These are phyloP conservation scores for Chaitophorus viminalis DNA, from an alignment of 2,888 invertebrate genomes.

Conservation along the genomic window DNA sequence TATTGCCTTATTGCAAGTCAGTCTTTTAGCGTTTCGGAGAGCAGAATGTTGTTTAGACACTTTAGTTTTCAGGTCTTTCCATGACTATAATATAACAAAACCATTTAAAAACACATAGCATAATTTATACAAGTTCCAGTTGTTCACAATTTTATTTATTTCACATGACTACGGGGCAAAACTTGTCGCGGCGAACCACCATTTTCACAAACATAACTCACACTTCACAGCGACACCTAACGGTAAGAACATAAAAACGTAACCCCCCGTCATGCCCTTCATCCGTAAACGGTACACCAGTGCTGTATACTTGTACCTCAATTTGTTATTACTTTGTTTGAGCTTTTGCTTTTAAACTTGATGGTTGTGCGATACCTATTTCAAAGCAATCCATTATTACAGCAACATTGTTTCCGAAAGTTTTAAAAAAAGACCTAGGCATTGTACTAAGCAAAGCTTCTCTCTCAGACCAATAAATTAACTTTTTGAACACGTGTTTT, in stretches of 20 bases:
- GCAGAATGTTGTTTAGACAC: too few relatives aligned
- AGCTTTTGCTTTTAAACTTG: slow-evolving; percentile 64
- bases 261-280: not conserved
- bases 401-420: slow-evolving; percentile 59
- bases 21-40: too few relatives aligned
- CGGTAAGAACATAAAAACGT: not conserved
- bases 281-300: not conserved
- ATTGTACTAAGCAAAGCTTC: not conserved
- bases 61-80: too few relatives aligned
- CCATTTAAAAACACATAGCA: too few relatives aligned
- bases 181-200: too few relatives aligned
- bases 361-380: slow-evolving; percentile 65
- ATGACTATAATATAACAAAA: too few relatives aligned
- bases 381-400: slow-evolving; percentile 65
- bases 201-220: too few relatives aligned
- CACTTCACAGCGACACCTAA: slow-evolving; percentile 2
- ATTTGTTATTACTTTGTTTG: not conserved
- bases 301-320: not conserved
- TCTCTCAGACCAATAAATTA: slow-evolving; percentile 37
- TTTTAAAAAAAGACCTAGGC: slow-evolving; percentile 12
- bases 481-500: slow-evolving; percentile 29
- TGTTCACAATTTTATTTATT: too few relatives aligned
- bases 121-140: too few relatives aligned
- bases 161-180: too few relatives aligned
- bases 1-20: too few relatives aligned